Conservation (phyloP, 2,113 vertebrate species). For the Alexandromys fortis region DNA sequence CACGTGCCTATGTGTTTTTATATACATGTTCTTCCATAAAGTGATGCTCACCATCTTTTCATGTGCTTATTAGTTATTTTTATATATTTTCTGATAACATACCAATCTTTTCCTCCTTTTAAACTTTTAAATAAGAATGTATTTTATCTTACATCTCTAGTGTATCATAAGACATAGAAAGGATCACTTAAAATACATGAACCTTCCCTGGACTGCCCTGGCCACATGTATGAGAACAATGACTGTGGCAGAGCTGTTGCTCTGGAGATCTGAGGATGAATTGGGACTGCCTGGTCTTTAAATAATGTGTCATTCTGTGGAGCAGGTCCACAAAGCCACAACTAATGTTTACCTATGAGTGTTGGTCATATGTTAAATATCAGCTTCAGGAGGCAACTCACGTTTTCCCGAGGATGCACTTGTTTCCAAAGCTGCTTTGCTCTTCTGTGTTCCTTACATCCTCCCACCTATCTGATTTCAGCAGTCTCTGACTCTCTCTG, state of each 20-base stretch:
- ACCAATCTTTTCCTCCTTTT: background rate
- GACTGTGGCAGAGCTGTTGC: background rate
- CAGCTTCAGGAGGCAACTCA: background rate
- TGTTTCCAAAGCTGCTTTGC: background rate
- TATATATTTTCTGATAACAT: background rate
- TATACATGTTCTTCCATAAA: background rate
- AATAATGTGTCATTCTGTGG: constrained; percentile 11
- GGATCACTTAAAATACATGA: background rate
- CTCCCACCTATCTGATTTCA: background rate
- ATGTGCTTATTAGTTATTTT: background rate
- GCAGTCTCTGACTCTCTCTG: constrained; percentile 18
- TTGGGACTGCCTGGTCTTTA: background rate
- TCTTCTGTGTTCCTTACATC: background rate
- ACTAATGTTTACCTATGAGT: background rate
- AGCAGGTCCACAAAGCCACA: background rate
- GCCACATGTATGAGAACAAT: background rate
- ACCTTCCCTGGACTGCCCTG: background rate
- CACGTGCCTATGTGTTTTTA: background rate
- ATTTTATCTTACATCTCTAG: background rate
- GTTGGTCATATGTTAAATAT: background rate
- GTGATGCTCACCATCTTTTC: background rate
- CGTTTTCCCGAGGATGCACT: background rate
- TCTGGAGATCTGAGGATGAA: background rate
- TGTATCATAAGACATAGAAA: background rate
- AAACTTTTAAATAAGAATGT: background rate